phyloP scores from a whole-genome alignment of 2,113 vertebrate species.

The Felis chaus region DNA sequence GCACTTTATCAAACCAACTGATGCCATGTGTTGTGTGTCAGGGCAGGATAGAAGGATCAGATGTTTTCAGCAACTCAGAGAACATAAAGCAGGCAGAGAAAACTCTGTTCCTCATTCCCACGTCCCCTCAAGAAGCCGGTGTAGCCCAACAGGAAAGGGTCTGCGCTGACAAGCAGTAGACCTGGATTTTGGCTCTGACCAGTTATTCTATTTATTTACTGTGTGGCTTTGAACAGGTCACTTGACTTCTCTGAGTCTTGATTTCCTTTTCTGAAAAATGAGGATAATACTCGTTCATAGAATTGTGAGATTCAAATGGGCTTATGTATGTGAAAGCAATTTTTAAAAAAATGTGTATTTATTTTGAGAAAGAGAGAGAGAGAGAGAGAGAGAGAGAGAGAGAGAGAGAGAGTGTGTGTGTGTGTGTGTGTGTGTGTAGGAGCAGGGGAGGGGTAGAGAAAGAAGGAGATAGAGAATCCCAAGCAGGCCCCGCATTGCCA shows the following conservation, averaged over 20 bases:
- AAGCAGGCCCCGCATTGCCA: not conserved
- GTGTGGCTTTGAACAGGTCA: not conserved
- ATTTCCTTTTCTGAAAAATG: not conserved
- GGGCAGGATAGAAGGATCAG: slow-evolving; percentile 1
- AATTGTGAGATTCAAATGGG: not conserved
- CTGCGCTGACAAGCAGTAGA: not conserved
- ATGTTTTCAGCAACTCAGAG: not conserved
- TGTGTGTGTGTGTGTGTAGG: no score
- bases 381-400: no score
- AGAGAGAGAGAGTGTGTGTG: no score
- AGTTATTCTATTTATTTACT: not conserved
- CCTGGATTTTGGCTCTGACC: not conserved
- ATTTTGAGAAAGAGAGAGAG: no score
- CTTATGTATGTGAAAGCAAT: not conserved
- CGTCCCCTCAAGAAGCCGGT: not conserved
- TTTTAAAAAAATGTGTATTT: not conserved
- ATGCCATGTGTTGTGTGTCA: not conserved
- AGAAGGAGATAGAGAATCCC: not conserved
- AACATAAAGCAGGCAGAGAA: not conserved
- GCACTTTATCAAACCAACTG: slow-evolving; percentile 41
- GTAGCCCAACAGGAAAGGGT: not conserved
- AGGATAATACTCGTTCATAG: not conserved
- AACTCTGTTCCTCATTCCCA: not conserved
- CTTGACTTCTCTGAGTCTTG: not conserved
- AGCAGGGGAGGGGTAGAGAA: not conserved